phyloP scores from a whole-genome alignment of 2,113 vertebrate genomes.

The Pholis gunnellus region DNA sequence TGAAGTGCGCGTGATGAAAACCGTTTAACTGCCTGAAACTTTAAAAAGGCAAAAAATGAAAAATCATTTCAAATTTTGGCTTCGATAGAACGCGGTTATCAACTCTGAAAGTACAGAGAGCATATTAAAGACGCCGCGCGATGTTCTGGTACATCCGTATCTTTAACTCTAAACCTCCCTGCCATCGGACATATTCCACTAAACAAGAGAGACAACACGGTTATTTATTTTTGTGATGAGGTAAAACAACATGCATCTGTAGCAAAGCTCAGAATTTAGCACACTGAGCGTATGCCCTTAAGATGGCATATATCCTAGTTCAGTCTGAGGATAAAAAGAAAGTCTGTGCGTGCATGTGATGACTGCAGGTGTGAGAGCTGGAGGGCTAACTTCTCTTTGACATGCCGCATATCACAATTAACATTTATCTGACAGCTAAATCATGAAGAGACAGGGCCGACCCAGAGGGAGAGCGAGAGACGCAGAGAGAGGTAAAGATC shows the following conservation, averaged over 20 bases:
- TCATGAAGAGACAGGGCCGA: conserved; percentile 3
- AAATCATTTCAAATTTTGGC: background rate
- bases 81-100: background rate
- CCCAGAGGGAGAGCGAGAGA: background rate
- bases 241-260: background rate
- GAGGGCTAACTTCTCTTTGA: conserved; percentile 1
- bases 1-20: conserved; percentile 27
- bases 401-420: conserved; percentile 9
- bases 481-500: background rate
- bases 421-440: conserved; percentile 24
- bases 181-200: background rate
- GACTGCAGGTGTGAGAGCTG: background rate
- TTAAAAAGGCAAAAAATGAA: background rate
- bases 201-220: background rate
- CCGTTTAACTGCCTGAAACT: background rate
- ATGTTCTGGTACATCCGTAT: background rate
- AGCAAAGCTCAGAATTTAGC: background rate
- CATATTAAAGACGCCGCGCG: background rate
- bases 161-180: background rate
- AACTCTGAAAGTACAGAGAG: background rate
- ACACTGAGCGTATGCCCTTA: background rate
- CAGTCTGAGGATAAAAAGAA: background rate
- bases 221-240: background rate
- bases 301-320: background rate
- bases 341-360: background rate